Conservation (phyloP, 2,113 vertebrate species). For the Sialia sialis region DNA sequence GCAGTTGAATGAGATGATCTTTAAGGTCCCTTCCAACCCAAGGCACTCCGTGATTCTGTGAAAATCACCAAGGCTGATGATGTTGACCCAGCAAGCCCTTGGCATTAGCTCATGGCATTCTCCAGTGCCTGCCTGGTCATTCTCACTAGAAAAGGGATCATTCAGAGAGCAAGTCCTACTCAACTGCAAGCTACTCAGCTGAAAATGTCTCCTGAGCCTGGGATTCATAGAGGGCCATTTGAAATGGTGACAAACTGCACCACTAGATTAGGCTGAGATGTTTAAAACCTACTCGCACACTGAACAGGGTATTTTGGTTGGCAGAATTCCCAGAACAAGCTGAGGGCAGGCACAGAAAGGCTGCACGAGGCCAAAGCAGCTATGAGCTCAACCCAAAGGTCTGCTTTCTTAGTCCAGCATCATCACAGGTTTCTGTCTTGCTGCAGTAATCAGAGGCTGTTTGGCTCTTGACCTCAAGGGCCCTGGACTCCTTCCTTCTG, state of each 20-base stretch:
- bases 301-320: not conserved
- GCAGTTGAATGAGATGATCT: not conserved
- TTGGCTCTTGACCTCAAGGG: not conserved
- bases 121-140: not conserved
- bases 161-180: not conserved
- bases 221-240: not conserved
- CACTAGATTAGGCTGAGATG: not conserved
- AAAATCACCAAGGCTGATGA: not conserved
- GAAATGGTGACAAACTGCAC: not conserved
- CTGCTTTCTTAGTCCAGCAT: not conserved
- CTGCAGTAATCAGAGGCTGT: not conserved
- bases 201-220: not conserved
- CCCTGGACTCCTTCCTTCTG: not conserved
- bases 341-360: not conserved
- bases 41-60: not conserved
- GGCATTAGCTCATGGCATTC: not conserved
- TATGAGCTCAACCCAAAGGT: not conserved
- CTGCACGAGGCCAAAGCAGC: not conserved
- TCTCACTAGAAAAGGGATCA: not conserved
- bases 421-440: not conserved
- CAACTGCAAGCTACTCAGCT: not conserved
- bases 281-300: not conserved
- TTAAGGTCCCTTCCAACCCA: not conserved
- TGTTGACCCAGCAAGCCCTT: not conserved
- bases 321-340: constrained; percentile 3